phyloP scores from a whole-genome alignment of 1,140 invertebrate species.

The Bombus confusus region DNA sequence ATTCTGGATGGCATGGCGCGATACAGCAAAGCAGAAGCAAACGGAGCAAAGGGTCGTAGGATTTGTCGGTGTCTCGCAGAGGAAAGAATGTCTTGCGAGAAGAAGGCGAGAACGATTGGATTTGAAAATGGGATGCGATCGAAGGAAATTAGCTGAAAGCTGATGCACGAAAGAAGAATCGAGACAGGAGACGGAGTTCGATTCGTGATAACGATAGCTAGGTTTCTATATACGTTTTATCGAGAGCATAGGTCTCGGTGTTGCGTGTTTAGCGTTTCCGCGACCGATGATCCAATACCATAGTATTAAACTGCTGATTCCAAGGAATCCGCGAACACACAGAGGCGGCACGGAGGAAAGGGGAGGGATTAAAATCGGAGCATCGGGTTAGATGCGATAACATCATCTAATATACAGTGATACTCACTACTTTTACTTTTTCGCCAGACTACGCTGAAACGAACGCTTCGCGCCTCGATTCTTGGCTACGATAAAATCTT shows the following conservation, averaged over 20 bases:
- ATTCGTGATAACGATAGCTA: conserved; percentile 5
- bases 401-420: conserved; percentile 1
- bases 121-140: neutral
- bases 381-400: conserved; percentile 59
- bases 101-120: too few relatives aligned
- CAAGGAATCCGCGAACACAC: too few relatives aligned
- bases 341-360: neutral
- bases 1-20: too few relatives aligned
- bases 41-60: neutral
- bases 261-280: conserved; percentile 34
- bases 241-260: conserved; percentile 41
- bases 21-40: too few relatives aligned
- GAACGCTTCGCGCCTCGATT: neutral
- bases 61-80: neutral
- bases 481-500: conserved; percentile 10
- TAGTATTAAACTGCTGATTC: conserved; percentile 18
- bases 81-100: neutral
- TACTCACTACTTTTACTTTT: conserved; percentile 25
- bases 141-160: conserved; percentile 16
- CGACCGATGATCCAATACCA: conserved; percentile 42
- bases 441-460: neutral
- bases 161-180: neutral
- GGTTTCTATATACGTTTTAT: conserved; percentile 40
- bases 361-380: conserved; percentile 58
- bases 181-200: neutral